phyloP scores from a whole-genome alignment of 2,888 invertebrate species.

The Andricus quercusramuli region DNA sequence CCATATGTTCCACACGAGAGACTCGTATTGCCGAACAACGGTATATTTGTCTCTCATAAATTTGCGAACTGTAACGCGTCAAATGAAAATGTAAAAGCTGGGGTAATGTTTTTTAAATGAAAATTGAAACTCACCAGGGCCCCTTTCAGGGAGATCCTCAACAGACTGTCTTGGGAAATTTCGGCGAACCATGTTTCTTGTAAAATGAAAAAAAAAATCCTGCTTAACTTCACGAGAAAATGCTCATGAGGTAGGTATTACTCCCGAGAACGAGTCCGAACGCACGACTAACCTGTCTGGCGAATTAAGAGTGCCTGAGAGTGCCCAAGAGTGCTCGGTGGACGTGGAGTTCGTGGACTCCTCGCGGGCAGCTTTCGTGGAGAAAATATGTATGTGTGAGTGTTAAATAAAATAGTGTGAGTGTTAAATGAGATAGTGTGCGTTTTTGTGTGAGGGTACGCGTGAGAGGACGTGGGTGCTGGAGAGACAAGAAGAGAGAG shows the following conservation, averaged over 20 bases:
- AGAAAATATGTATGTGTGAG: constrained; percentile 12
- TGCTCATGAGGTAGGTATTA: constrained; percentile 13
- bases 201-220: not conserved
- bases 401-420: not conserved
- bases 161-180: constrained; percentile 69
- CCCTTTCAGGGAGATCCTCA: constrained; percentile 79
- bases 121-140: constrained; percentile 79
- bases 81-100: not conserved
- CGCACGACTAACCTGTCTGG: constrained; percentile 49
- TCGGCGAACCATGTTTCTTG: constrained; percentile 77
- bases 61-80: not conserved
- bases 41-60: not conserved
- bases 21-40: not conserved
- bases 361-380: constrained; percentile 38
- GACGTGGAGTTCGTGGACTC: constrained; percentile 5
- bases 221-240: not conserved
- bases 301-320: constrained; percentile 44
- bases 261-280: constrained; percentile 45
- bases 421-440: not conserved
- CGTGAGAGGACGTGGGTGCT: constrained; percentile 29
- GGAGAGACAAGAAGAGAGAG: constrained; percentile 42
- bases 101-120: not conserved
- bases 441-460: constrained; percentile 7
- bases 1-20: constrained; percentile 50
- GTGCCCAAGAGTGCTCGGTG: too few species aligned